These are phyloP conservation scores for Rhopalosiphum padi DNA, from an alignment of 1,140 invertebrate genomes.

Conservation along the genomic window DNA sequence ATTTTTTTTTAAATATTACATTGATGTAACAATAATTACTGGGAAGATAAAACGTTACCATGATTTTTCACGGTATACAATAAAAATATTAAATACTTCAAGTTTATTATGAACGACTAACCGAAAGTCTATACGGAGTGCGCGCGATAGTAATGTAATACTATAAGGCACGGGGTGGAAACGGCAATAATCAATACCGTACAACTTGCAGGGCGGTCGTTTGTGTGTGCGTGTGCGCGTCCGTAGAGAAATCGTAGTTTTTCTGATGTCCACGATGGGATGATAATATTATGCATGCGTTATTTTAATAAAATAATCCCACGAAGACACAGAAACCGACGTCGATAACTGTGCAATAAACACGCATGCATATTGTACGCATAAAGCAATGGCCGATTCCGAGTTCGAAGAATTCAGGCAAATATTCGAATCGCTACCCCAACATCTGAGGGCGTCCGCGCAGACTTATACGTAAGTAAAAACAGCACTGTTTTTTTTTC, in stretches of 20 bases:
- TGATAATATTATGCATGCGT: neutral
- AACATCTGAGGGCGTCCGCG: slow-evolving; percentile 78
- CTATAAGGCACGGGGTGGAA: neutral
- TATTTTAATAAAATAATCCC: neutral
- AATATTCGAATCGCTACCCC: slow-evolving; percentile 81
- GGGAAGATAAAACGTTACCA: neutral
- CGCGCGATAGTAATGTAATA: neutral
- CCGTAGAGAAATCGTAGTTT: neutral
- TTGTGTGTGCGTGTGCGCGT: neutral
- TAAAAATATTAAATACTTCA: neutral
- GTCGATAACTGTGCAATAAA: neutral
- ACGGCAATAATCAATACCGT: slow-evolving; percentile 30
- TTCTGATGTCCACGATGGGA: neutral
- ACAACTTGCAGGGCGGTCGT: neutral
- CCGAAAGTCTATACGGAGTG: slow-evolving; percentile 7
- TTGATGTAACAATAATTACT: neutral
- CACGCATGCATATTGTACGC: slow-evolving; percentile 59
- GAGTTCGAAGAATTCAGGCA: slow-evolving; percentile 91
- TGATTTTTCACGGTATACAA: neutral
- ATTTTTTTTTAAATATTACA: neutral
- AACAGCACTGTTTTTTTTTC: neutral
- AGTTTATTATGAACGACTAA: neutral
- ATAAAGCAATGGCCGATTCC: slow-evolving; percentile 78
- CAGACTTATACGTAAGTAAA: slow-evolving; percentile 71
- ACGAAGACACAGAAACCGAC: neutral